Evolutionary conservation across 2,797 vertebrate genomes (phyloP).

Genomic region (Triplophysa yarkandensis): DNA sequence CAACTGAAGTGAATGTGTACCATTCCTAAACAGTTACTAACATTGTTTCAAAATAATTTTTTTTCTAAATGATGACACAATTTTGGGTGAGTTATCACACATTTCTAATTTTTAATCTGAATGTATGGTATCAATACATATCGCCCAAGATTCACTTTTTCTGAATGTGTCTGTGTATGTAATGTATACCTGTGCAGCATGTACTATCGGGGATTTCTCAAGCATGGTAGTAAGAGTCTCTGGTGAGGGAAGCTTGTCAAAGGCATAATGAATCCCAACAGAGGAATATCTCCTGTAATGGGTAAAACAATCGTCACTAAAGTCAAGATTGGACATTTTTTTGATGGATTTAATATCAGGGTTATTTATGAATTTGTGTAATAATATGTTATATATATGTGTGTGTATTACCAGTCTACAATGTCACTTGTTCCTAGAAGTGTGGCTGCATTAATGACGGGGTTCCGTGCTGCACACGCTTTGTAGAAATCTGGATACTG

Average conservation of each 20-base stretch:
- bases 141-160: neutral
- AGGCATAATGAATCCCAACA: constrained; percentile 78
- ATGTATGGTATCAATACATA: neutral
- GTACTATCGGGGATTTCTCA: constrained; percentile 77
- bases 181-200: constrained; percentile 73
- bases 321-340: neutral
- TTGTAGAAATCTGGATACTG: constrained; percentile 77
- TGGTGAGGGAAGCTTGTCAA: constrained; percentile 72
- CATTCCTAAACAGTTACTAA: too few species aligned
- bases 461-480: constrained; percentile 80
- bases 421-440: constrained; percentile 83
- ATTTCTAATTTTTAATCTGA: neutral
- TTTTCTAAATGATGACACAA: too few species aligned
- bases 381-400: neutral
- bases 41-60: too few species aligned
- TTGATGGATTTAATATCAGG: too few species aligned
- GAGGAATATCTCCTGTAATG: constrained; percentile 77
- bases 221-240: constrained; percentile 79
- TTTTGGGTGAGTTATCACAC: neutral
- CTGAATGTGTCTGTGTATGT: neutral
- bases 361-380: too few species aligned
- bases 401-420: constrained; percentile 78
- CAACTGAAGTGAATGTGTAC: too few species aligned
- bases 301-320: constrained; percentile 17
- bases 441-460: constrained; percentile 79